These are phyloP conservation scores for Bathynomus jamesi DNA, from an alignment of 1,140 invertebrate genomes.

Conservation along the genomic window DNA sequence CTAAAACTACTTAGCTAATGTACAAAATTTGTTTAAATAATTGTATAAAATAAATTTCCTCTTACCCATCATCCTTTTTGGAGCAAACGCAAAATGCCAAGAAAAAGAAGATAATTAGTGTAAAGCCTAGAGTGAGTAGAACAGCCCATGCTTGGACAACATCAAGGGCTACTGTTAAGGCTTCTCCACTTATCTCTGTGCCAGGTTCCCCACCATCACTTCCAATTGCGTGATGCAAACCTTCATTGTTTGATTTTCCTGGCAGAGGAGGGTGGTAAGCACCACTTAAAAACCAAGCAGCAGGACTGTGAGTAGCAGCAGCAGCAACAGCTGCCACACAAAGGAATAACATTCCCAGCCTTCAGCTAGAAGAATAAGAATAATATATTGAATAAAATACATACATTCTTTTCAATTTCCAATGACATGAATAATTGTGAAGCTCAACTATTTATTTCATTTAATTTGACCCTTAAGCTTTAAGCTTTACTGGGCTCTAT, in stretches of 20 bases:
- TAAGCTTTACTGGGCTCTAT: no score
- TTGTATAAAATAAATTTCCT: no score
- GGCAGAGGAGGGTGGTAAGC: not conserved
- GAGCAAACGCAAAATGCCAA: conserved; percentile 35
- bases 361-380: not conserved
- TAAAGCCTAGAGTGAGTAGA: conserved; percentile 32
- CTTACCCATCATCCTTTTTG: conserved; percentile 36
- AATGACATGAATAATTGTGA: no score
- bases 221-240: no score
- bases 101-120: conserved; percentile 33
- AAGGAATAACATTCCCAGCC: not conserved
- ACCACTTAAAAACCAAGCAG: not conserved
- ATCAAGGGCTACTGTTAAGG: conserved; percentile 34
- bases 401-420: no score
- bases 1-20: no score
- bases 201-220: conserved; percentile 14
- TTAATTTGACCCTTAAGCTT: no score
- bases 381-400: no score
- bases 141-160: conserved; percentile 36
- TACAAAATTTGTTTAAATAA: no score
- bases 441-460: no score
- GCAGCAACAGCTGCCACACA: not conserved
- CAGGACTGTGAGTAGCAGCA: not conserved
- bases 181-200: conserved; percentile 21
- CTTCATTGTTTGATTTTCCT: not conserved